Percentiles rank a stretch among this genome's conserved stretches.
Evolutionary conservation across 2,797 vertebrate genomes (phyloP).

Genomic region (Ibycter americanus): DNA sequence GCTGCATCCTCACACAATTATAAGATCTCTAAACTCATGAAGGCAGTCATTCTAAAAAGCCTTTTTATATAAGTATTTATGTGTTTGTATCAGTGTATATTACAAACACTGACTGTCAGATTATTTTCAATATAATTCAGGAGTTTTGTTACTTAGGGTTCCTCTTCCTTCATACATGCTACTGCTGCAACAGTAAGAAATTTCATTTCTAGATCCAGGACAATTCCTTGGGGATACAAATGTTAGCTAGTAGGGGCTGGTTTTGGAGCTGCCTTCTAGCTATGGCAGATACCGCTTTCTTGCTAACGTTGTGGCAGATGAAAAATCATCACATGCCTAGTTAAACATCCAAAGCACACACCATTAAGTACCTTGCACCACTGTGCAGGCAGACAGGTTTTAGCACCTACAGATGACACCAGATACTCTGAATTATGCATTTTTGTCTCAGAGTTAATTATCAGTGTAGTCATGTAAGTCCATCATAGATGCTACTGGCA

Average conservation of each 20-base stretch:
- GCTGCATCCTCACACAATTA: background rate
- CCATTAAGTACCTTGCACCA: background rate
- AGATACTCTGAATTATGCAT: background rate
- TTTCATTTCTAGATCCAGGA: background rate
- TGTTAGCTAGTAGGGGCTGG: background rate
- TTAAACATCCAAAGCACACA: slow-evolving; percentile 5
- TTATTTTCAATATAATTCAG: background rate
- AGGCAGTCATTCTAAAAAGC: background rate
- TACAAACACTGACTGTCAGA: background rate
- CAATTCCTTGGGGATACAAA: background rate
- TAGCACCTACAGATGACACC: background rate
- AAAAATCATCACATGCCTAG: background rate
- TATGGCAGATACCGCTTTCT: background rate
- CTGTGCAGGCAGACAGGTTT: background rate
- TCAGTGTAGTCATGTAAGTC: background rate
- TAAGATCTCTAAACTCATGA: background rate
- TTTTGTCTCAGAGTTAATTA: background rate
- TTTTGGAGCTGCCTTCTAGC: background rate
- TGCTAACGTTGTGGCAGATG: background rate
- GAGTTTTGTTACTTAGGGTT: background rate
- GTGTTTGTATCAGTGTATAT: background rate
- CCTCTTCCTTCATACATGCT: background rate
- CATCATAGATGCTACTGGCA: background rate
- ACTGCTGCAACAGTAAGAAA: background rate
- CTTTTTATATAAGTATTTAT: background rate